Conservation (phyloP, 2,888 invertebrate genomes). For the Amphipoea lucens region DNA sequence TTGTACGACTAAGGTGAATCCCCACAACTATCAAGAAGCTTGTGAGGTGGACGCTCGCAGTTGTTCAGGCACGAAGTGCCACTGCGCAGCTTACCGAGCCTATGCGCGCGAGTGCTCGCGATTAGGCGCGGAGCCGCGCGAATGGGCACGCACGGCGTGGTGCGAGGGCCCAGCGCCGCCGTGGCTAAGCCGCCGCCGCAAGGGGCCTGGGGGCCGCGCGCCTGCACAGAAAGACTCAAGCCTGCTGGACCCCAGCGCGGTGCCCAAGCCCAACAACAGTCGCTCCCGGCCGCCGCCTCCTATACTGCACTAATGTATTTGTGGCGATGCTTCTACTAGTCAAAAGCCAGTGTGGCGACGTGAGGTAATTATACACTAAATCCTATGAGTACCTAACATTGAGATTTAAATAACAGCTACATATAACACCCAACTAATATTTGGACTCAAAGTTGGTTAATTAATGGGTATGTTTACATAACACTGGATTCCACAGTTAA, state of each 20-base stretch:
- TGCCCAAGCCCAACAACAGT: slow-evolving; percentile 80
- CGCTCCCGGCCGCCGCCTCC: slow-evolving; percentile 87
- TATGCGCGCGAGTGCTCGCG: slow-evolving; percentile 96
- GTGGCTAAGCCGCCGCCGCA: slow-evolving; percentile 80
- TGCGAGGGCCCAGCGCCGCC: slow-evolving; percentile 89
- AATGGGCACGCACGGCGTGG: slow-evolving; percentile 93
- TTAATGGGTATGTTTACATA: slow-evolving; percentile 22
- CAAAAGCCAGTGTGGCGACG: slow-evolving; percentile 86
- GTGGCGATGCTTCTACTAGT: slow-evolving; percentile 85
- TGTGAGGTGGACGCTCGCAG: slow-evolving; percentile 97
- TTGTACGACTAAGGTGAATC: slow-evolving; percentile 95
- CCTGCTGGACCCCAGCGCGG: slow-evolving; percentile 76
- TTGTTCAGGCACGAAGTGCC: slow-evolving; percentile 94
- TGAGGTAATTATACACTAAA: slow-evolving; percentile 76
- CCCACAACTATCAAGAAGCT: slow-evolving; percentile 95
- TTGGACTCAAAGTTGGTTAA: slow-evolving; percentile 7
- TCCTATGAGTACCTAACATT: not conserved
- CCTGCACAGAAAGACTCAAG: slow-evolving; percentile 64
- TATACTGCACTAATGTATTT: slow-evolving; percentile 79
- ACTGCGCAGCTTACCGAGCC: slow-evolving; percentile 97
- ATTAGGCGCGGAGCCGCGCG: slow-evolving; percentile 92
- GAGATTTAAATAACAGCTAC: slow-evolving; percentile 3
- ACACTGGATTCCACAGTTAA: slow-evolving; percentile 33
- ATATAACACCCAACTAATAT: not conserved
- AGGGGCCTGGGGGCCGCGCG: slow-evolving; percentile 65